These are phyloP conservation scores for Cecropterus lyciades DNA, from an alignment of 1,140 invertebrate species.

Conservation along the genomic window DNA sequence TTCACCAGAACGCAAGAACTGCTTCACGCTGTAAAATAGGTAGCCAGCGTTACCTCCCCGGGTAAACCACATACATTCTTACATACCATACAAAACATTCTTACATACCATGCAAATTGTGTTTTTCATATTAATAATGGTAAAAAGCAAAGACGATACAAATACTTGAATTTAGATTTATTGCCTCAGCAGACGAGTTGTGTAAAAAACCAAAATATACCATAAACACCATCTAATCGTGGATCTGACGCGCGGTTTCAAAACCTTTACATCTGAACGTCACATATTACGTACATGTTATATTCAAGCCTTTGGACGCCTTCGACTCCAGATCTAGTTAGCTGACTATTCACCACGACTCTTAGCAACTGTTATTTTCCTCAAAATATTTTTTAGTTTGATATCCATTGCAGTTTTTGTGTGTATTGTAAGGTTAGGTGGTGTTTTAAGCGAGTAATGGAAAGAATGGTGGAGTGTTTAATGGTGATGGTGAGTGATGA, in stretches of 20 bases:
- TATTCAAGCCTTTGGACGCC: slow-evolving; percentile 37
- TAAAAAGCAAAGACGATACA: too few species aligned
- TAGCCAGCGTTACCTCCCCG: too few species aligned
- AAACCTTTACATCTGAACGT: slow-evolving; percentile 51
- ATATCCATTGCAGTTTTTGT: slow-evolving; percentile 43
- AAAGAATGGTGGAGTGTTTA: slow-evolving; percentile 33
- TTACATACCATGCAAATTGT: too few species aligned
- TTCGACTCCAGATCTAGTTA: slow-evolving; percentile 50
- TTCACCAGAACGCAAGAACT: too few species aligned
- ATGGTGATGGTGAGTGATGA: slow-evolving; percentile 49
- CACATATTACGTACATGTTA: slow-evolving; percentile 40
- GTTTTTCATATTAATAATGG: too few species aligned
- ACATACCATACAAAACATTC: too few species aligned
- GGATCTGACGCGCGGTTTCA: slow-evolving; percentile 41
- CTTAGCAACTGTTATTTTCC: not conserved
- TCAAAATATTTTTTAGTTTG: slow-evolving; percentile 2
- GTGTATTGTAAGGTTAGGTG: not conserved
- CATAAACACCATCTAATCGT: slow-evolving; percentile 33
- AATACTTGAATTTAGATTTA: too few species aligned
- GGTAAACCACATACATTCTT: too few species aligned
- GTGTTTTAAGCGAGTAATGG: slow-evolving; percentile 41
- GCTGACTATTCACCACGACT: slow-evolving; percentile 37
- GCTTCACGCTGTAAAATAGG: too few species aligned
- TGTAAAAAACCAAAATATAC: slow-evolving; percentile 2
- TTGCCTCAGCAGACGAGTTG: too few species aligned